Evolutionary conservation across 2,888 invertebrate species (phyloP).

Genomic region (Abrostola triplasia): DNA sequence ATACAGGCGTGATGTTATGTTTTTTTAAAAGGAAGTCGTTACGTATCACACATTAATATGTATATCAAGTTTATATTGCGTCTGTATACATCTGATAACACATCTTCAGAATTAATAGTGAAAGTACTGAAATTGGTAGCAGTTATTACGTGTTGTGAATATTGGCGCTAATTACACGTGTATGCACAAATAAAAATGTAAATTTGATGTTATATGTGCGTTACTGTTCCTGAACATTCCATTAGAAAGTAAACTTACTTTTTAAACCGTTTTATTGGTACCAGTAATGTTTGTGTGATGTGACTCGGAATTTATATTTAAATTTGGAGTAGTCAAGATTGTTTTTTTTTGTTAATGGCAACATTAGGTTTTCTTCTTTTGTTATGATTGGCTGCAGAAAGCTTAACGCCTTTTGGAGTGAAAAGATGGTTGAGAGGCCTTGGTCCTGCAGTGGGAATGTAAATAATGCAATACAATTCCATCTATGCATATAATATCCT

Average conservation of each 20-base stretch:
- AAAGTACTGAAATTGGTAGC: conserved; percentile 42
- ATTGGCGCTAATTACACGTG: conserved; percentile 16
- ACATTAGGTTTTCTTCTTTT: background rate
- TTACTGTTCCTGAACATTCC: conserved; percentile 14
- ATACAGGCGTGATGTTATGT: too few species aligned
- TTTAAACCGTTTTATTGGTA: background rate
- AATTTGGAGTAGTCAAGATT: background rate
- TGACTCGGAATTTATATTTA: background rate
- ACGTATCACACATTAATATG: too few species aligned
- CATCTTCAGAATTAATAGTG: conserved; percentile 35
- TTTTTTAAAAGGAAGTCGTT: too few species aligned
- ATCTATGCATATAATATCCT: too few species aligned
- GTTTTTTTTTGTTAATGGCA: background rate
- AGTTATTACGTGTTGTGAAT: conserved; percentile 34
- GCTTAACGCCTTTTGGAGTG: too few species aligned
- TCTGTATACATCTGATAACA: conserved; percentile 21
- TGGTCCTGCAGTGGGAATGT: too few species aligned
- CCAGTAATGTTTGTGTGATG: background rate
- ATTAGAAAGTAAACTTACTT: conserved; percentile 36
- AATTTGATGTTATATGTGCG: conserved; percentile 25
- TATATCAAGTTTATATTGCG: background rate
- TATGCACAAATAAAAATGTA: conserved; percentile 37
- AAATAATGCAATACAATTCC: too few species aligned
- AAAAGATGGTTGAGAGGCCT: too few species aligned
- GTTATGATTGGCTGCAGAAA: too few species aligned